Conservation (phyloP, 1,140 invertebrate genomes). For the Thaumatotibia leucotreta region DNA sequence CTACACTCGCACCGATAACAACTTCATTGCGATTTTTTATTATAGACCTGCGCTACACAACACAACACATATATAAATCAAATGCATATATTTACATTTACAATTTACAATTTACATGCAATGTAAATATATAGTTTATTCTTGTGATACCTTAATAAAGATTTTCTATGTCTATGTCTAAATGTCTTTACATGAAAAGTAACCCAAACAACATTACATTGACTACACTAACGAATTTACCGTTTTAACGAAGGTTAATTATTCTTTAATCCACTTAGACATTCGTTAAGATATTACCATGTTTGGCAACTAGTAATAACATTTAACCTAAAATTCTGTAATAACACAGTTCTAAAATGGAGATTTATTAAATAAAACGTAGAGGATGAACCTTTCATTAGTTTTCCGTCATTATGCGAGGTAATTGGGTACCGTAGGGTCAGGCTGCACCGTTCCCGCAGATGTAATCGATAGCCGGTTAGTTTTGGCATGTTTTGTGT, state of each 20-base stretch:
- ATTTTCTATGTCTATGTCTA: too few relatives aligned
- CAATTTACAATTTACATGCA: too few relatives aligned
- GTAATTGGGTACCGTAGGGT: conserved; percentile 8
- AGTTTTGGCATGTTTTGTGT: conserved; percentile 10
- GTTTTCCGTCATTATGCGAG: background rate
- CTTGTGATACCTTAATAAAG: too few relatives aligned
- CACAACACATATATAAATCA: too few relatives aligned
- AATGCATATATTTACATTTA: too few relatives aligned
- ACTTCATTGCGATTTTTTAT: too few relatives aligned
- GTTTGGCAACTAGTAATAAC: background rate
- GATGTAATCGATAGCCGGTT: conserved; percentile 3
- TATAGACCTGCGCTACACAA: too few relatives aligned
- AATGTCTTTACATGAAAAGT: too few relatives aligned
- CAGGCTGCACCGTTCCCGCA: background rate
- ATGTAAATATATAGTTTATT: too few relatives aligned
- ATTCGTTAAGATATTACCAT: background rate
- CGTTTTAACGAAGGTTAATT: background rate
- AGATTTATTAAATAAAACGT: conserved; percentile 4
- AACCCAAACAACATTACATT: too few relatives aligned
- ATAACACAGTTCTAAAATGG: background rate
- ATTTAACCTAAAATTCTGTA: conserved; percentile 10
- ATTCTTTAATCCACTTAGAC: background rate
- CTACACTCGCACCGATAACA: too few relatives aligned
- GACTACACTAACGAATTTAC: too few relatives aligned
- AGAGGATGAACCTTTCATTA: conserved; percentile 7